Base-by-base conservation (phyloP, 2,888 invertebrate genomes). In the Dendrolimus houi region DNA sequence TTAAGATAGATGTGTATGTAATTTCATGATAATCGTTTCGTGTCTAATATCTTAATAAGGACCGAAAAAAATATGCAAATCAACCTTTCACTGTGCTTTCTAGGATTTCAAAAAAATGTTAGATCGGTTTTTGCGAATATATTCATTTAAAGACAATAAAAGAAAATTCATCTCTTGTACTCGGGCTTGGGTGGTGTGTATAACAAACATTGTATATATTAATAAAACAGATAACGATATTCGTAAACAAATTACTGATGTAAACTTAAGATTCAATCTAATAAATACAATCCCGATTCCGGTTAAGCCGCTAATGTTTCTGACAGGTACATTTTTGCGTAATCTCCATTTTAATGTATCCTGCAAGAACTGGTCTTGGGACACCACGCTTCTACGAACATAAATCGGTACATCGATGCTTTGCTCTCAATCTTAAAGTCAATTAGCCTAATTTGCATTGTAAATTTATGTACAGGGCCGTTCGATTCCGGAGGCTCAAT, bases 381-480 rank as follows among this genome's bases (percentile, higher is more conserved):
- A 54, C 54, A 54, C 29, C 55, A 60, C 62, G 57, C 62, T 62
- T 60, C 61, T 61, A 57, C 57, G 17, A 58, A 59, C 62, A 62
- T 69, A 69, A 69, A 71, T 71, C 64, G 62, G 55, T 57, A 58
- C 57, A 57, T 59, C 60, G 58, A 61, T 60, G 63, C 65, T 66
- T 61, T 67, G 62, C 65, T 65, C 66, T 71, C 65, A 66, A 70
- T 68, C 67, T 70, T 71, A 68, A 68, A 66, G 69, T 70, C 75
- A 71, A 74, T 75, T 74, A 74, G 66, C 64, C 63, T 66, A 64
- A 75, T 73, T 70, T 74, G 68, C 71, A 71, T 69, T 58, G 64
- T 64, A 61, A 63, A 56, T 58, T 56, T 56, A 54, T 54, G 55
- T 63, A 58, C 41, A 59, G 57, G 57, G 47, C 29, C 55, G 59